Percentiles rank a stretch among this genome's conserved stretches.
Conservation (phyloP, 2,797 vertebrate species). For the Ambastaia sidthimunki region DNA sequence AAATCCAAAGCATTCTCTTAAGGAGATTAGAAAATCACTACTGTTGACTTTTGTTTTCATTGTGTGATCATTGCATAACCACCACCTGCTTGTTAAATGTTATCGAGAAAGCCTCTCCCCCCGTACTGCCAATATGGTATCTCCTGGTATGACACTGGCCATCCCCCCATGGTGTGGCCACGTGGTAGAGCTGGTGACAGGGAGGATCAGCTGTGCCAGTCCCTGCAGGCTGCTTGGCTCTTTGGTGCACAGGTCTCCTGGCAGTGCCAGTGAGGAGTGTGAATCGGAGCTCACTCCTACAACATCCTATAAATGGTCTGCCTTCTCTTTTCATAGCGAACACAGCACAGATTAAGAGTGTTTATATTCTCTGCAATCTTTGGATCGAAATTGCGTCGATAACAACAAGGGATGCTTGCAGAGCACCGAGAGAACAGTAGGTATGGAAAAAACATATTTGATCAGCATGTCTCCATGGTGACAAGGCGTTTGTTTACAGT, state of each 20-base stretch:
- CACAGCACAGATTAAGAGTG: slow-evolving; percentile 39
- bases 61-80: slow-evolving; percentile 24
- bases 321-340: slow-evolving; percentile 10
- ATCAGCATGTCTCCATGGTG: slow-evolving; percentile 69
- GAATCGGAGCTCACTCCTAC: slow-evolving; percentile 61
- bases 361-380: slow-evolving; percentile 39
- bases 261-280: slow-evolving; percentile 70
- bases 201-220: slow-evolving; percentile 81
- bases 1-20: background rate
- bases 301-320: slow-evolving; percentile 38
- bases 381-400: slow-evolving; percentile 31
- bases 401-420: slow-evolving; percentile 76
- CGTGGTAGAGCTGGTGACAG: slow-evolving; percentile 70
- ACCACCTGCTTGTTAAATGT: slow-evolving; percentile 26
- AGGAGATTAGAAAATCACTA: background rate
- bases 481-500: slow-evolving; percentile 71
- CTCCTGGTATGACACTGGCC: slow-evolving; percentile 61
- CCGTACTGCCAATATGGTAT: slow-evolving; percentile 68
- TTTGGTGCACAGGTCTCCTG: slow-evolving; percentile 75
- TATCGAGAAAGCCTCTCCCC: slow-evolving; percentile 6
- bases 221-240: slow-evolving; percentile 71
- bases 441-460: slow-evolving; percentile 69
- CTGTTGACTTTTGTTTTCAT: slow-evolving; percentile 26
- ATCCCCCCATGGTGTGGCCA: slow-evolving; percentile 63
- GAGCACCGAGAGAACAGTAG: slow-evolving; percentile 78